Evolutionary conservation across 92 coral and sea anemone genomes (phyloP).

Genomic region (Meandrina meandrites): DNA sequence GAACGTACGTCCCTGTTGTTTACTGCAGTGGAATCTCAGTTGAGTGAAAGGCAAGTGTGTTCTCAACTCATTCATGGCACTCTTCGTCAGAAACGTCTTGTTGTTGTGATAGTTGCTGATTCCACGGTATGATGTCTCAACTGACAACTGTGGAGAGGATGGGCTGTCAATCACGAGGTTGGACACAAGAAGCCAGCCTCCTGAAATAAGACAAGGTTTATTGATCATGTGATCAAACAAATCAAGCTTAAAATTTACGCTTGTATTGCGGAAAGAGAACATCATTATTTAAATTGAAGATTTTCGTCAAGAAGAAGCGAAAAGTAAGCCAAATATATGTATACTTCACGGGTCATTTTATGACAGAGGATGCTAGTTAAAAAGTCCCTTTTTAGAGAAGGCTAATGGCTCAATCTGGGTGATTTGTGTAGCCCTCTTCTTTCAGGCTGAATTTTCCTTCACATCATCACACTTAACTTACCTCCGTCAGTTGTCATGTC

Average conservation of each 20-base stretch:
- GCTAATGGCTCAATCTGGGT: too few species aligned
- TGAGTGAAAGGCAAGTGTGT: not conserved
- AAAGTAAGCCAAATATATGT: too few species aligned
- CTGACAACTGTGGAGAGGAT: not conserved
- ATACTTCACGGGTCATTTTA: too few species aligned
- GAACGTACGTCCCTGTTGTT: constrained; percentile 6
- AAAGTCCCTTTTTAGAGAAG: too few species aligned
- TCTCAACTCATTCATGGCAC: not conserved
- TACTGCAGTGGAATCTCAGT: constrained; percentile 4
- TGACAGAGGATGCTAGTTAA: too few species aligned
- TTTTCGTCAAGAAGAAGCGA: too few species aligned
- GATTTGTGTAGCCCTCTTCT: too few species aligned
- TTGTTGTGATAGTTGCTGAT: not conserved
- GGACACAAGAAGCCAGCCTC: constrained; percentile 10
- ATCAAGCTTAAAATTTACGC: too few species aligned
- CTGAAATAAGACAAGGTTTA: not conserved
- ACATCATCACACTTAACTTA: too few species aligned
- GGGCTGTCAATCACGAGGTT: not conserved
- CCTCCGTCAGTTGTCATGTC: not conserved
- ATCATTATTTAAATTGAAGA: too few species aligned
- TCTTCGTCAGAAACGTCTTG: not conserved
- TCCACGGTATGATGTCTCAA: not conserved
- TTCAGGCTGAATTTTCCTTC: too few species aligned
- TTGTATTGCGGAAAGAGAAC: too few species aligned
- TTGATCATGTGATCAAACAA: not conserved